These are phyloP conservation scores for Aldabrachelys gigantea DNA, from an alignment of 2,113 vertebrate species.

Conservation along the genomic window DNA sequence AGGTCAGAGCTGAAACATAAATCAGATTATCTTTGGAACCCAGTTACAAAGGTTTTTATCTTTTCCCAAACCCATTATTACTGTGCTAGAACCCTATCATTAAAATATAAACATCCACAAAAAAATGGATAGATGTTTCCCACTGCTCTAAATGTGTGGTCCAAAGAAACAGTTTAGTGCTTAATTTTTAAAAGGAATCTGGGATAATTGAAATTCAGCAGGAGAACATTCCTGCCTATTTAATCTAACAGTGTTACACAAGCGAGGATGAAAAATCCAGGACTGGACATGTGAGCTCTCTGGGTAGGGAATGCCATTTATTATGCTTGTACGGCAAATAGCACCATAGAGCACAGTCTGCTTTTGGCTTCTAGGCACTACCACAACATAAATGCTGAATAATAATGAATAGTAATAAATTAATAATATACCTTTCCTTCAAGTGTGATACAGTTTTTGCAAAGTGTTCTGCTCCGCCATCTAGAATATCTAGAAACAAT, in stretches of 20 bases:
- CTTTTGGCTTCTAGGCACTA: not conserved
- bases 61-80: not conserved
- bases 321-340: not conserved
- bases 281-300: not conserved
- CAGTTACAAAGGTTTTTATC: not conserved
- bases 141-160: not conserved
- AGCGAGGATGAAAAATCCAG: not conserved
- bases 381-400: not conserved
- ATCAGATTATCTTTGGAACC: accelerated
- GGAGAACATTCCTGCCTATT: not conserved
- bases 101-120: not conserved
- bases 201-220: not conserved
- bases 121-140: not conserved
- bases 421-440: slow-evolving; percentile 88
- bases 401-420: not conserved
- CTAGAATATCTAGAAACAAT: slow-evolving; percentile 86
- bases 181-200: slow-evolving; percentile 5
- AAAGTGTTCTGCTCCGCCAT: slow-evolving; percentile 94
- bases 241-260: not conserved
- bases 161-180: not conserved
- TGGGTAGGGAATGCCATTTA: not conserved
- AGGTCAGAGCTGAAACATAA: not conserved
- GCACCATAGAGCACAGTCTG: not conserved
- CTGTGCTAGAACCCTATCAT: not conserved
- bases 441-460: slow-evolving; percentile 90